Evolutionary conservation across 35 echinoderm and acorn worm genomes (phyloP), one percentile per base, ranked within the genome.

Genomic region (Chiridota heheva): DNA sequence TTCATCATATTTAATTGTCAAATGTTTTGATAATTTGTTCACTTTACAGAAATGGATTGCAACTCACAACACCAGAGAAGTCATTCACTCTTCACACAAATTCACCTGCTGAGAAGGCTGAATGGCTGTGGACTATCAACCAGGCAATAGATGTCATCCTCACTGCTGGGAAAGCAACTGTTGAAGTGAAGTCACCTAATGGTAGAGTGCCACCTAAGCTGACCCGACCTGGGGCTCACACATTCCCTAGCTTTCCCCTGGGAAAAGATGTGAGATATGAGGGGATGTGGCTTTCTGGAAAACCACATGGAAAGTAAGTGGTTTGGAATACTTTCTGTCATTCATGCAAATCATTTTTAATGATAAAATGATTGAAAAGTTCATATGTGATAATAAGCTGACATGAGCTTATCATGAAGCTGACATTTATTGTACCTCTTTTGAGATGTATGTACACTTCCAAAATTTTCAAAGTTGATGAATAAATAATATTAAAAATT

Each of bases 91-190:
- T 96, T 15, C 78, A 82, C 6, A 76, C 93, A 0, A 44, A 76
- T 12, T 72, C 83, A 47, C 87, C 88, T 28, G 84, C 63, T 15
- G 88, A 86, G 60, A 96, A 96, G 58, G 83, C 82, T n/a, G 92
- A 96, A 40, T 96, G 92, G 92, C 53, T 96, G 10, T 96, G 92
- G 92, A 84, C 82, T 8, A 87, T 96, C 28, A 96, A 96, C 43
- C 87, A 96, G 42, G 87, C 92, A 44, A 96, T 96, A 36, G 92
- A 96, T 41, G 42, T 67, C 16, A 74, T 87, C 6, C 60, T 96
- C 7, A 90, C 71, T 10, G 41, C 82, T 45, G 82, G 63, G 55
- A 69, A 93, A 58, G 87, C 87, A 66, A 76, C 46, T 22, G 53
- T 62, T 38, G 63, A 44, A 28, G 60, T 63, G 5, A 65, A 81